These are phyloP conservation scores for Bettongia penicillata DNA, from an alignment of 2,113 vertebrate genomes.

Conservation along the genomic window DNA sequence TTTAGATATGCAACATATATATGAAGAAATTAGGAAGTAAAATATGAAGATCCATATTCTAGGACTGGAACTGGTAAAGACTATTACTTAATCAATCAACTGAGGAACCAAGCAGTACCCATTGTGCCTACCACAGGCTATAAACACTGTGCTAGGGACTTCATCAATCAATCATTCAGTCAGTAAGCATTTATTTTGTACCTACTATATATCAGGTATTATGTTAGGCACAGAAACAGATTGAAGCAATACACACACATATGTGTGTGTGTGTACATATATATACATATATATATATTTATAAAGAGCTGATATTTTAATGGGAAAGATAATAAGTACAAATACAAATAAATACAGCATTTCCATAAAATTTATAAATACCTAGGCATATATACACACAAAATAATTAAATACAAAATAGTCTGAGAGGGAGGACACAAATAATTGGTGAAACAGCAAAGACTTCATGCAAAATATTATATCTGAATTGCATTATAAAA, in stretches of 20 bases:
- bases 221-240: not conserved
- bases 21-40: not conserved
- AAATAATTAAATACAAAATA: not conserved
- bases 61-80: not conserved
- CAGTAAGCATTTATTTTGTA: not conserved
- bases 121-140: not conserved
- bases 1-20: not conserved
- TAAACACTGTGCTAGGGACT: not conserved
- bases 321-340: not conserved
- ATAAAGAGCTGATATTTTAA: not conserved
- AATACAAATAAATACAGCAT: not conserved
- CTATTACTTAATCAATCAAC: not conserved
- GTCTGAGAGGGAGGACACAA: not conserved
- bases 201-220: not conserved
- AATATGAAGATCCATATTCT: not conserved
- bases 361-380: too few relatives aligned
- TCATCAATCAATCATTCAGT: not conserved
- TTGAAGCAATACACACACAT: too few relatives aligned
- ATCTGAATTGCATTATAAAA: not conserved
- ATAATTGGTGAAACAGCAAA: not conserved
- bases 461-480: not conserved
- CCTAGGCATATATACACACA: not conserved
- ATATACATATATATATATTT: not conserved
- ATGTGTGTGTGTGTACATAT: too few relatives aligned
- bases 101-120: not conserved